These are phyloP conservation scores for Chloroclystis v-ata DNA, from an alignment of 2,888 invertebrate species.

Conservation along the genomic window DNA sequence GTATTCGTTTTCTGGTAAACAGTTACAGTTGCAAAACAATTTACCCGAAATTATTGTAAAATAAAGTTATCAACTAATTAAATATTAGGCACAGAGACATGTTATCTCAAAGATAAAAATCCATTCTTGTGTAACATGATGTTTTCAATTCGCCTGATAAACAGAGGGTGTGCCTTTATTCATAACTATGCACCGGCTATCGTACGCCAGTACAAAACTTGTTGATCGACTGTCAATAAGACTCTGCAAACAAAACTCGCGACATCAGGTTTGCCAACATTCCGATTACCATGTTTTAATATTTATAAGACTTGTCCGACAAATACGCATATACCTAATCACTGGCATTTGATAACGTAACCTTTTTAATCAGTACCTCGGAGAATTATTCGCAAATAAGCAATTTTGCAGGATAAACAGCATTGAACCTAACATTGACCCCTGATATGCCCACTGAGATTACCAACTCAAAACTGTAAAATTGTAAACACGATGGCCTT, in stretches of 20 bases:
- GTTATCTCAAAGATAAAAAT: no score
- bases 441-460: constrained; percentile 23
- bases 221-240: constrained; percentile 11
- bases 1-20: no score
- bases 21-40: no score
- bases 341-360: neutral
- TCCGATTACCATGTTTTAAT: constrained; percentile 23
- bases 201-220: neutral
- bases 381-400: neutral
- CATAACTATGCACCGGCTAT: neutral
- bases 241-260: constrained; percentile 14
- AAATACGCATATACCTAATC: neutral
- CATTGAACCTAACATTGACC: constrained; percentile 28
- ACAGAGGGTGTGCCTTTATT: neutral
- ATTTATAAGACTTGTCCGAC: constrained; percentile 16
- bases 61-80: no score
- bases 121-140: no score
- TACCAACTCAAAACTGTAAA: constrained; percentile 23
- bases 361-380: neutral
- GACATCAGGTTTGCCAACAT: constrained; percentile 20
- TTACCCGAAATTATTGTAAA: no score
- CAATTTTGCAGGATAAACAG: constrained; percentile 16
- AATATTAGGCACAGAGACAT: no score
- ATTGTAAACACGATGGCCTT: constrained; percentile 36
- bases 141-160: no score